These are phyloP conservation scores for Caenorhabditis sinica DNA, from an alignment of 2,888 invertebrate species.

Conservation along the genomic window DNA sequence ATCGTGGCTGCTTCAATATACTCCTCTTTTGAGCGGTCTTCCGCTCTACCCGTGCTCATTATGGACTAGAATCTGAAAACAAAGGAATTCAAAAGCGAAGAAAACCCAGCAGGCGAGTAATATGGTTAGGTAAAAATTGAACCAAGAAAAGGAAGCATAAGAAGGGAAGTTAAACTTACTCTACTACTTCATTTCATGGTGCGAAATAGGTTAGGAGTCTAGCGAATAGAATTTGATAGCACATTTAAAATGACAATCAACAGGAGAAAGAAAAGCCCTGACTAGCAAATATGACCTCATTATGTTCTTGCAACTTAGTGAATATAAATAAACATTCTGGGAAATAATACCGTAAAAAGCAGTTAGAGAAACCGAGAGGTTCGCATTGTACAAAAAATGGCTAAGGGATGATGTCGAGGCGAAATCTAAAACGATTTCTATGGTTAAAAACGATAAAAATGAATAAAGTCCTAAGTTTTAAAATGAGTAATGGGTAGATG, in stretches of 20 bases:
- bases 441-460: constrained; percentile 21
- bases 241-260: constrained; percentile 17
- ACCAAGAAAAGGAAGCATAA: constrained; percentile 10
- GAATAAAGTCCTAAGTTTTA: neutral
- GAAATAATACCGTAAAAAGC: neutral
- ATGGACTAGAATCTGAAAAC: constrained; percentile 48
- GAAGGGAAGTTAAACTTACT: neutral
- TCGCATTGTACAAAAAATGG: constrained; percentile 28
- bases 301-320: neutral
- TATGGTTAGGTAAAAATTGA: constrained; percentile 28
- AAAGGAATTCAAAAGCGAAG: neutral
- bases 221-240: neutral
- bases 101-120: neutral
- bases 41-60: constrained; percentile 54
- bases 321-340: neutral
- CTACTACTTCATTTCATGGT: constrained; percentile 13
- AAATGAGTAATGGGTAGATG: constrained; percentile 10
- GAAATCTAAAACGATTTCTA: neutral
- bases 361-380: neutral
- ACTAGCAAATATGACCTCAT: neutral
- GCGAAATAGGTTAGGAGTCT: neutral
- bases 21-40: constrained; percentile 12
- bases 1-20: neutral
- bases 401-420: neutral
- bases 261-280: neutral